Evolutionary conservation across 2,113 vertebrate species (phyloP), one percentile per base, ranked within the genome.

Genomic region (Pseudopodoces humilis): DNA sequence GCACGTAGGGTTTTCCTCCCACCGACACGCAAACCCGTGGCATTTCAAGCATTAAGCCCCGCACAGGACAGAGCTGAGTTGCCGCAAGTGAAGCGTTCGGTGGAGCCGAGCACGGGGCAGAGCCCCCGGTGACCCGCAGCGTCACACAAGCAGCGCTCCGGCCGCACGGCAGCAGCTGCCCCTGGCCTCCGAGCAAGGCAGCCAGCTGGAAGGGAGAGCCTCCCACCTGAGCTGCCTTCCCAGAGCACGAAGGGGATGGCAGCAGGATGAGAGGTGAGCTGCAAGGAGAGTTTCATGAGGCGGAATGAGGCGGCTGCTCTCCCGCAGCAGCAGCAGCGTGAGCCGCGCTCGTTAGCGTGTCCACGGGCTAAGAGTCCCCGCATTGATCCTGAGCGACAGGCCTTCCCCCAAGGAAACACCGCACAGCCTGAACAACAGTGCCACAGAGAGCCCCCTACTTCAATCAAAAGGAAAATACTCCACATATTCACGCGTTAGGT

Each of bases 71-170:
- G 74, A 44, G 53, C 1, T 16, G 53, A 49, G 37, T 39, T 39
- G 37, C 37, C 37, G 37, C 37, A 39, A 39, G 37, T 39, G 37
- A 39, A 39, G 37, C 37, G 37, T 10, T 39, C 37, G 37, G 37
- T 10, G 37, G 37, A 10, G 37, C 37, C 37, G 37, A 39, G 37
- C 37, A 39, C 37, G 37, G 37, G 37, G 37, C 37, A 39, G 37
- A 39, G 0, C 46, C 59, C 70, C 7, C 0, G 0, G 55, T 9
- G 77, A 65, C 64, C 50, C 21, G 1, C 46, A 2, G 55, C 0
- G 3, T 74, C 58, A 49, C 70, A 58, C 88, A 1, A 24, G 74
- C 39, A 35, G 41, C 37, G 37, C 37, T 39, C 37, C 9, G 37
- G 37, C 37, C 37, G 37, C 37, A 39, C 37, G 37, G 37, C 37